A percentile compares a stretch with the other conserved stretches of the same genome.
phyloP scores from a whole-genome alignment of 2,797 vertebrate species.

The Lithobates pipiens region DNA sequence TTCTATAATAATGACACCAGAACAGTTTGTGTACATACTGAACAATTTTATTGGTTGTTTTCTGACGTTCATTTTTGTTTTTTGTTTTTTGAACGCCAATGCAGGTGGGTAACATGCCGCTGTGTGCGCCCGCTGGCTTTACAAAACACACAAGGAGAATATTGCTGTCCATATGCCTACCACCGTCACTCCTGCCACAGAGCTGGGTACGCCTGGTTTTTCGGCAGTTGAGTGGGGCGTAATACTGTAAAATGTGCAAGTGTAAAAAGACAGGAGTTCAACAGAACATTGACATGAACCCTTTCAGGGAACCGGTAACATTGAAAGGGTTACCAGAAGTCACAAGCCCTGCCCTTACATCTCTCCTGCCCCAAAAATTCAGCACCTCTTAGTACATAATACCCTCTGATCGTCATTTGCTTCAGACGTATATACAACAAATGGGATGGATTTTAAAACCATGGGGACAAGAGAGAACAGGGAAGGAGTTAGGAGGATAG shows the following conservation, averaged over 20 bases:
- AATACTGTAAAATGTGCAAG: slow-evolving; percentile 57
- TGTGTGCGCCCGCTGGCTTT: slow-evolving; percentile 48
- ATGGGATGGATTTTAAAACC: slow-evolving; percentile 39
- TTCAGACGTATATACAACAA: slow-evolving; percentile 44
- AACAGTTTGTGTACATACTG: slow-evolving; percentile 41
- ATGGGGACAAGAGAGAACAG: slow-evolving; percentile 20
- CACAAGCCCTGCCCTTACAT: slow-evolving; percentile 26
- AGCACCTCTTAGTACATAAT: slow-evolving; percentile 52
- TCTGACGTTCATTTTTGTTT: slow-evolving; percentile 33
- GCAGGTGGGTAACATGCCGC: slow-evolving; percentile 59
- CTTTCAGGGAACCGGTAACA: slow-evolving; percentile 26
- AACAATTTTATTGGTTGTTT: slow-evolving; percentile 60
- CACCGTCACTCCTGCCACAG: slow-evolving; percentile 28
- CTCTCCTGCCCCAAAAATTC: slow-evolving; percentile 45
- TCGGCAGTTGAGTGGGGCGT: slow-evolving; percentile 17
- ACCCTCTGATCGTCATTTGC: slow-evolving; percentile 31
- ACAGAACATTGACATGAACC: slow-evolving; percentile 46
- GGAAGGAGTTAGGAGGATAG: neutral
- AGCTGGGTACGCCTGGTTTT: slow-evolving; percentile 19
- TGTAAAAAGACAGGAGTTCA: slow-evolving; percentile 51
- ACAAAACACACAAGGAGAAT: slow-evolving; percentile 58
- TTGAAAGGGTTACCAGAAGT: slow-evolving; percentile 16
- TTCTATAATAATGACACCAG: slow-evolving; percentile 40
- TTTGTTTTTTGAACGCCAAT: slow-evolving; percentile 31
- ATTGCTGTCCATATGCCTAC: slow-evolving; percentile 57